Evolutionary conservation across 2,888 invertebrate species (phyloP).

Genomic region (Cephus runcator): DNA sequence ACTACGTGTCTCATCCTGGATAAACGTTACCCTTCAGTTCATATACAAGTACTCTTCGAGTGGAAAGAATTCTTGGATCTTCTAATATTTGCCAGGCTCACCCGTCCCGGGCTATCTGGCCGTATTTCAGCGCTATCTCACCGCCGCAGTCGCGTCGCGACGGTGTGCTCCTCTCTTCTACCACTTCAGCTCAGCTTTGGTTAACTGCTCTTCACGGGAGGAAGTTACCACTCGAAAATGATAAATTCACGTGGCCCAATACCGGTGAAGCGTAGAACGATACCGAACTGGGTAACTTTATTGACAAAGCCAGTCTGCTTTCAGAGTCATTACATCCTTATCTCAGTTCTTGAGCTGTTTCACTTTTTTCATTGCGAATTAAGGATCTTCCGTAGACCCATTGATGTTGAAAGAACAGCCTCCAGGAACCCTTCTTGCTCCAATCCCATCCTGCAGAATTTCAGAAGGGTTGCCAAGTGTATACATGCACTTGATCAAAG

Average conservation of each 20-base stretch:
- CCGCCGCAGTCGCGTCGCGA: conserved; percentile 24
- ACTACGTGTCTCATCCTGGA: not conserved
- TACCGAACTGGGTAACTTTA: not conserved
- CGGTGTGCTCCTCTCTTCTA: conserved; percentile 9
- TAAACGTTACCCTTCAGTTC: not conserved
- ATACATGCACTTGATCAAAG: conserved; percentile 33
- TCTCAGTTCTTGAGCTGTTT: not conserved
- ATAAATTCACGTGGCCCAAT: not conserved
- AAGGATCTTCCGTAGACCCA: not conserved
- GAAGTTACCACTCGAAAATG: conserved; percentile 3
- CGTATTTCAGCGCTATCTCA: conserved; percentile 44
- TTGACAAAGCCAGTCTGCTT: not conserved
- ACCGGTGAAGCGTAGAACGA: not conserved
- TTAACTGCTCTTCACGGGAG: not conserved
- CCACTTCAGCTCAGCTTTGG: conserved; percentile 23
- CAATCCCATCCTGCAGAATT: not conserved
- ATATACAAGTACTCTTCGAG: not conserved
- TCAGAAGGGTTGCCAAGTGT: conserved; percentile 3
- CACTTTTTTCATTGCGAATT: not conserved
- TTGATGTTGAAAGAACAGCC: not conserved
- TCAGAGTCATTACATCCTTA: not conserved
- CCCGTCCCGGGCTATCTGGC: conserved; percentile 35
- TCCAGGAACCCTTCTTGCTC: not conserved
- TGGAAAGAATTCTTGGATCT: conserved; percentile 17
- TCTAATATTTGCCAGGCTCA: conserved; percentile 38